Base-by-base conservation (phyloP, 2,888 invertebrate species). In the Phalera bucephala region DNA sequence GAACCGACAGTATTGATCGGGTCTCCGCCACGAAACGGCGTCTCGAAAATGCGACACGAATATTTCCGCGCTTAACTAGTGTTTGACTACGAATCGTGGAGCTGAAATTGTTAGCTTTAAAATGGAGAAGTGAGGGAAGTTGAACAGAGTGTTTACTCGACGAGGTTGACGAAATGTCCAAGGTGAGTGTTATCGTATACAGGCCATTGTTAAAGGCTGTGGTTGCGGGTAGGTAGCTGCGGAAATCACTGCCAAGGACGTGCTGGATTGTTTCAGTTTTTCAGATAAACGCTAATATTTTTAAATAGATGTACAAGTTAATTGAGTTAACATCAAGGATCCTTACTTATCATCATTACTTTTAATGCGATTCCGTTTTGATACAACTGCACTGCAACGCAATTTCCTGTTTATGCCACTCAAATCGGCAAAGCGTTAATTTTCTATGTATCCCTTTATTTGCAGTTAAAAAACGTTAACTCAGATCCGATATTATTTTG, bases 1-100 rank as follows among this genome's bases (percentile, higher is more conserved):
- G 54, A 29, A 57, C 55, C 63, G 54, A 49, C 71, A 87, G 87
- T 87, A 87, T 87, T 87, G 87, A 87, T 87, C 87, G 86, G 72
- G 80, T 76, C 70, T 72, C 64, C 71, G 79, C 72, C 78, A 73
- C 69, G 80, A 64, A 69, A 78, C 67, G 75, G 78, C 69, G 82
- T 70, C 62, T 73, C 58, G 60, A 75, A 73, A 72, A 82, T 81
- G 80, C 65, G 65, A 72, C 64, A 70, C 70, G 66, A 71, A 59
- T 62, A 61, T 65, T 64, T 68, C 68, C 71, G 73, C 67, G 72
- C 52, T 62, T 66, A 62, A 62, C 47, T 59, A 63, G 65, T 80
- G 67, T 66, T 64, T 53, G 50, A 55, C 62, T 54, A 51, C 56
- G 51, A 61, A 53, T 32, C 41, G 29, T 40, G 33, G 30, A 48